Base-by-base conservation (phyloP, 2,113 vertebrate species). In the Dryoscopus gambensis region DNA sequence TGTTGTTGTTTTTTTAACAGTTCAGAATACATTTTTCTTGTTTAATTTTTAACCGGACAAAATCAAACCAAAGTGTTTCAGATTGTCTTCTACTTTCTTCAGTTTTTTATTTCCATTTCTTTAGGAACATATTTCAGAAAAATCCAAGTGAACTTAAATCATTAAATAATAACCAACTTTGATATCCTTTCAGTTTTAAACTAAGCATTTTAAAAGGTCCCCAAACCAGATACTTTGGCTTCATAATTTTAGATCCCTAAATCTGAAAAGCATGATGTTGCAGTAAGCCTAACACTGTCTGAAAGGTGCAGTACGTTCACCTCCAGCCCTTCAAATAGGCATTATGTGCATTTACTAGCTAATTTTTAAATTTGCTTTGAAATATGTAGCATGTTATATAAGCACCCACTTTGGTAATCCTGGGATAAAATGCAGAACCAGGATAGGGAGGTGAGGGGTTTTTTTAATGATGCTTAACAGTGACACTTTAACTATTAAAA, bases 311-410 rank as follows among this genome's bases (percentile, higher is more conserved):
- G 17, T 28, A 17, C 37, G 2, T 50, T 91, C 56, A 95, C 71
- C 60, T 94, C 65, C 39, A 82, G 37, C 4, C 2, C 37, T 89
- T 79, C 62, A 64, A 46, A 81, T 35, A 79, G 21, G n/a, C 1
- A 19, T 85, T 93, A 40, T 30, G 9, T 81, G 71, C 39, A 42
- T 76, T 95, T 76, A 79, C 33, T 39, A 46, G 83, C 46, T 79
- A 79, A 69, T 92, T 94, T 93, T 92, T 50, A 13, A 65, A 68
- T 95, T 89, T 76, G 42, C 30, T 89, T 89, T 82, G 80, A 94
- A 76, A 84, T 73, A 76, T 12, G 33, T 57, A 73, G 10, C 10
- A 33, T 73, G 35, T 76, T 91, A 84, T 35, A 7, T 55, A 84
- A 84, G 69, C 22, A n/a, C 23, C 40, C 6, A 4, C 71, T 80